phyloP scores from a whole-genome alignment of 2,888 invertebrate genomes.

The Thera britannica region DNA sequence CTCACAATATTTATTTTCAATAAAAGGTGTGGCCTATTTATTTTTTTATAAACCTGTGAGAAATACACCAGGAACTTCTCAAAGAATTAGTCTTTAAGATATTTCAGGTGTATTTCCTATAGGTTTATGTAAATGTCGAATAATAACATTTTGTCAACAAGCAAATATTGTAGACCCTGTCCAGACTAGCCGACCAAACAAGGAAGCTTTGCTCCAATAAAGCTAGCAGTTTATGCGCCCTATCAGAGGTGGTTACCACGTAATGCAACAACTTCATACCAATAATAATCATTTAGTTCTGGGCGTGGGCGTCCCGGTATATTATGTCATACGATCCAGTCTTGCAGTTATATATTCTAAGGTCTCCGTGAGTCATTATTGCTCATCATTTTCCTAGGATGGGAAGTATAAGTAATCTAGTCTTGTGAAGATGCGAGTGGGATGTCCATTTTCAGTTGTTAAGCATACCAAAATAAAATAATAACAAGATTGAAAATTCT shows the following conservation, averaged over 20 bases:
- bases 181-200: conserved; percentile 15
- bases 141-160: conserved; percentile 16
- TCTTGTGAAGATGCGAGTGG: neutral
- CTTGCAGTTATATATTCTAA: conserved; percentile 16
- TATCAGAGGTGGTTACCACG: conserved; percentile 18
- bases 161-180: conserved; percentile 14
- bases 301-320: conserved; percentile 24
- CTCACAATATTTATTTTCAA: too few relatives aligned
- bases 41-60: neutral
- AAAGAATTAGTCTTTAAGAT: neutral
- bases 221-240: conserved; percentile 24
- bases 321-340: conserved; percentile 30
- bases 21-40: neutral
- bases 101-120: neutral
- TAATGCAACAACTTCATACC: conserved; percentile 33
- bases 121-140: neutral
- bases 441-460: too few relatives aligned
- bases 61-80: neutral
- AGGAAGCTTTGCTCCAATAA: conserved; percentile 29
- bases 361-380: conserved; percentile 2
- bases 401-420: neutral
- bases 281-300: conserved; percentile 32
- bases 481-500: too few relatives aligned
- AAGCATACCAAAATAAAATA: too few relatives aligned
- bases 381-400: neutral